phyloP scores from a whole-genome alignment of 1,140 invertebrate genomes.

The Drosophila kanapiae region DNA sequence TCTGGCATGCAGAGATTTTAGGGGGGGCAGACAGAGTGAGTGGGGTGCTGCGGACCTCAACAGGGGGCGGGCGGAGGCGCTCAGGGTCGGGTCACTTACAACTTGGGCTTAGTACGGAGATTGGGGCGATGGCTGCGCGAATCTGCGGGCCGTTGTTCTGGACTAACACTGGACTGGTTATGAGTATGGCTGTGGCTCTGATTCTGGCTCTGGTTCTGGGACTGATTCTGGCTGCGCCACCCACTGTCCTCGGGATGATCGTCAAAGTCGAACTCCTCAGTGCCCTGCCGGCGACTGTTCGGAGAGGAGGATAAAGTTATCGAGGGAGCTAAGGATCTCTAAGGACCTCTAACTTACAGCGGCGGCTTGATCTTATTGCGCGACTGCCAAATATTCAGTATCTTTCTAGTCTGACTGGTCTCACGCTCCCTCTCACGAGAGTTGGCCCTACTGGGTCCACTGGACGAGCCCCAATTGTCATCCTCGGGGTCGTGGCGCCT shows the following conservation, averaged over 20 bases:
- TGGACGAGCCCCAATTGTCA: conserved; percentile 82
- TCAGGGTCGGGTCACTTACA: conserved; percentile 63
- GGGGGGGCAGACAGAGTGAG: conserved; percentile 22
- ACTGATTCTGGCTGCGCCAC: conserved; percentile 50
- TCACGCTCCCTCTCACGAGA: conserved; percentile 73
- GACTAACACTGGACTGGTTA: conserved; percentile 52
- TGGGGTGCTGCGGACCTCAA: conserved; percentile 7
- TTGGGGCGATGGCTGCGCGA: conserved; percentile 47
- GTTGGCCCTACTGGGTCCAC: conserved; percentile 74
- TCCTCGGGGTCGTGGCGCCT: conserved; percentile 71
- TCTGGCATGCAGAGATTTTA: conserved; percentile 52
- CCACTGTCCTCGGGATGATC: conserved; percentile 62
- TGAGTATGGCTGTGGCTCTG: conserved; percentile 8
- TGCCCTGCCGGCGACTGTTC: conserved; percentile 63
- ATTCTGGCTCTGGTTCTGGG: conserved; percentile 3
- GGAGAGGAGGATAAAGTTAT: background rate
- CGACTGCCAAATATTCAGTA: conserved; percentile 69
- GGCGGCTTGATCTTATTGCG: conserved; percentile 63
- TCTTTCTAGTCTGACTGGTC: conserved; percentile 69
- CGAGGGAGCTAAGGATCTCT: background rate
- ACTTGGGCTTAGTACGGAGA: conserved; percentile 65
- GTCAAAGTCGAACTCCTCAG: conserved; percentile 72
- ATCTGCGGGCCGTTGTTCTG: conserved; percentile 40
- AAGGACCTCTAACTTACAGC: conserved; percentile 59
- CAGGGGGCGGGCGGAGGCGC: too few species aligned